Conservation (phyloP, 1,140 invertebrate species). For the Brachionus angularis region DNA sequence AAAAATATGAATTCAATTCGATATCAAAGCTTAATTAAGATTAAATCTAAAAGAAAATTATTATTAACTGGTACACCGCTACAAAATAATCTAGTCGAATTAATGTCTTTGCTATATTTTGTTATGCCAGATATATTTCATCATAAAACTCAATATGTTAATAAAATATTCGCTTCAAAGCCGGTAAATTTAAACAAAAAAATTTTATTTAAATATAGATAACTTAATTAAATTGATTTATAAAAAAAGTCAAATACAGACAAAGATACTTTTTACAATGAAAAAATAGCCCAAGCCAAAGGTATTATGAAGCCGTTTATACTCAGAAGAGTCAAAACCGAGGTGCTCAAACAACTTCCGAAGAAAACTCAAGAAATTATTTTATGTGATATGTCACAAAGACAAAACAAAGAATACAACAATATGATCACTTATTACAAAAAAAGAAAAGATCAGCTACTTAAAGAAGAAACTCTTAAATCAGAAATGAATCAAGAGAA, state of each 20-base stretch:
- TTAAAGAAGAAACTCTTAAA: slow-evolving; percentile 46
- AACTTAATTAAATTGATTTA: slow-evolving; percentile 41
- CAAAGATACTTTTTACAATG: slow-evolving; percentile 69
- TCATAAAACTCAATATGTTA: slow-evolving; percentile 28
- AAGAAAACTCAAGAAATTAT: slow-evolving; percentile 70
- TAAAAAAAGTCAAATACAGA: slow-evolving; percentile 45
- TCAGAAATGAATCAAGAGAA: slow-evolving; percentile 34
- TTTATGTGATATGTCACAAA: slow-evolving; percentile 65
- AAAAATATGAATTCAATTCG: slow-evolving; percentile 90
- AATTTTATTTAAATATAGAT: neutral
- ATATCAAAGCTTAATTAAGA: slow-evolving; percentile 80
- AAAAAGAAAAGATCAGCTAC: neutral
- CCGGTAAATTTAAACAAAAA: neutral
- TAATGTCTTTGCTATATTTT: slow-evolving; percentile 89
- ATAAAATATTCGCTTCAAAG: slow-evolving; percentile 19
- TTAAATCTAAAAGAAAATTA: slow-evolving; percentile 75
- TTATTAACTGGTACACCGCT: slow-evolving; percentile 84
- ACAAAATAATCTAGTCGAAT: slow-evolving; percentile 89
- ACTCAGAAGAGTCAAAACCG: slow-evolving; percentile 75
- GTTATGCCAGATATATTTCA: slow-evolving; percentile 88
- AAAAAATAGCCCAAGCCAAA: slow-evolving; percentile 84
- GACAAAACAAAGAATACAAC: slow-evolving; percentile 71
- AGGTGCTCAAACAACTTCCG: slow-evolving; percentile 69
- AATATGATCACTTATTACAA: slow-evolving; percentile 68
- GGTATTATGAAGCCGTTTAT: slow-evolving; percentile 93